phyloP scores from a whole-genome alignment of 2,113 vertebrate species.

The Forbesichthys agassizii region DNA sequence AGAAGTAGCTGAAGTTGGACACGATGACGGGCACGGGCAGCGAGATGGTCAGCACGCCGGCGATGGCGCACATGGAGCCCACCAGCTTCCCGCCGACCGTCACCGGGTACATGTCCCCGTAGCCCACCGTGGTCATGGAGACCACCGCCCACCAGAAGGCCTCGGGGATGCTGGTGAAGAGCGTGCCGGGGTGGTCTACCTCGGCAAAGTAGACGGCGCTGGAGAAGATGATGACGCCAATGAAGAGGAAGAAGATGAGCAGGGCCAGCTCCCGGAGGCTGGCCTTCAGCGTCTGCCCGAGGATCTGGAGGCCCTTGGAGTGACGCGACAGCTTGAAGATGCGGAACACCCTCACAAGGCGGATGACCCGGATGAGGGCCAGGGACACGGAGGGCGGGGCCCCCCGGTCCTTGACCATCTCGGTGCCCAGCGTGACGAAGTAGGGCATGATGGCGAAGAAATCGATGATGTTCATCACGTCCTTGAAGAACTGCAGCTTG shows the following conservation, averaged over 20 bases:
- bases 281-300: constrained; percentile 90
- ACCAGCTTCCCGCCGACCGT: constrained; percentile 91
- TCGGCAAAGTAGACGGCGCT: constrained; percentile 91
- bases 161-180: constrained; percentile 90
- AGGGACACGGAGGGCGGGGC: constrained; percentile 83
- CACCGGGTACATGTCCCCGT: constrained; percentile 89
- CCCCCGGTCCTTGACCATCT: constrained; percentile 83
- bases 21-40: constrained; percentile 92
- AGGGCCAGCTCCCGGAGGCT: constrained; percentile 89
- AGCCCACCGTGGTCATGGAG: constrained; percentile 92
- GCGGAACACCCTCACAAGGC: constrained; percentile 84
- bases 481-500: constrained; percentile 87
- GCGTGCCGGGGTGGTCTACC: constrained; percentile 78
- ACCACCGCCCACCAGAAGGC: constrained; percentile 97
- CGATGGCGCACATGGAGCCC: constrained; percentile 92
- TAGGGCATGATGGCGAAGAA: constrained; percentile 91
- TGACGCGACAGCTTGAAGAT: constrained; percentile 94
- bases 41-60: constrained; percentile 91
- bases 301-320: constrained; percentile 90
- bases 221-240: constrained; percentile 91
- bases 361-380: constrained; percentile 88
- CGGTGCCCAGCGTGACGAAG: constrained; percentile 87
- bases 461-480: constrained; percentile 94
- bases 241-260: constrained; percentile 96
- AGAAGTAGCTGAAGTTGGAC: constrained; percentile 96